These are phyloP conservation scores for Pachyseris speciosa DNA, from an alignment of 64 coral and sea anemone genomes.

Conservation along the genomic window DNA sequence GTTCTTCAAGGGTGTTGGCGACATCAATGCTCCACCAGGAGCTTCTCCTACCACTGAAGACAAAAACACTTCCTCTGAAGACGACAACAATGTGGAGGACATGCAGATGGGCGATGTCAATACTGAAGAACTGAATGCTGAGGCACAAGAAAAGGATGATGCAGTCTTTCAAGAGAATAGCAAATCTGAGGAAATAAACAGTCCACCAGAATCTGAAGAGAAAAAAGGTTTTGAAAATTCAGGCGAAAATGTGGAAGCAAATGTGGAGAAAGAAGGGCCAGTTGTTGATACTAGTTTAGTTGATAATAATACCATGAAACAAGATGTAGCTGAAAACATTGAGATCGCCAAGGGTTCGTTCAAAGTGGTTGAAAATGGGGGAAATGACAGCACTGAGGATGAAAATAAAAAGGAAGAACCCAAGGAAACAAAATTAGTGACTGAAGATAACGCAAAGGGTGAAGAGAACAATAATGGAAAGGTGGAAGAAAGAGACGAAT, in stretches of 20 bases:
- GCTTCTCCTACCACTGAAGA: neutral
- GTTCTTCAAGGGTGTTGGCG: slow-evolving; percentile 96
- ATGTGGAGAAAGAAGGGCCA: neutral
- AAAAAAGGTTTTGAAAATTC: neutral
- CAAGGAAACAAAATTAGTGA: neutral
- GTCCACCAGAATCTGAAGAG: neutral
- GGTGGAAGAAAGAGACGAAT: neutral
- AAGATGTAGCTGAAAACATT: neutral
- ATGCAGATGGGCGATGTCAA: neutral
- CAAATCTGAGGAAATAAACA: neutral
- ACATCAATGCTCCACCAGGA: slow-evolving; percentile 93
- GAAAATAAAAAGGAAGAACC: neutral
- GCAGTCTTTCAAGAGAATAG: neutral
- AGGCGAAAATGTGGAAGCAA: neutral
- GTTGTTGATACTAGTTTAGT: neutral
- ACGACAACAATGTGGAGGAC: neutral
- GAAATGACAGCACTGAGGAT: neutral
- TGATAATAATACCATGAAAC: neutral
- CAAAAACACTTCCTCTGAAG: slow-evolving; percentile 10
- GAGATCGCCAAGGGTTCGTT: neutral
- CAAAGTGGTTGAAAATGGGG: slow-evolving; percentile 6
- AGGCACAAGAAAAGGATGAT: slow-evolving; percentile 13
- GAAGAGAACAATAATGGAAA: slow-evolving; percentile 3
- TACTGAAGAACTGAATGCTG: slow-evolving; percentile 5
- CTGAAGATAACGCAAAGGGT: neutral